Evolutionary conservation across 1,140 invertebrate genomes (phyloP), one percentile per base, ranked within the genome.

Genomic region (Micrasema longulum): DNA sequence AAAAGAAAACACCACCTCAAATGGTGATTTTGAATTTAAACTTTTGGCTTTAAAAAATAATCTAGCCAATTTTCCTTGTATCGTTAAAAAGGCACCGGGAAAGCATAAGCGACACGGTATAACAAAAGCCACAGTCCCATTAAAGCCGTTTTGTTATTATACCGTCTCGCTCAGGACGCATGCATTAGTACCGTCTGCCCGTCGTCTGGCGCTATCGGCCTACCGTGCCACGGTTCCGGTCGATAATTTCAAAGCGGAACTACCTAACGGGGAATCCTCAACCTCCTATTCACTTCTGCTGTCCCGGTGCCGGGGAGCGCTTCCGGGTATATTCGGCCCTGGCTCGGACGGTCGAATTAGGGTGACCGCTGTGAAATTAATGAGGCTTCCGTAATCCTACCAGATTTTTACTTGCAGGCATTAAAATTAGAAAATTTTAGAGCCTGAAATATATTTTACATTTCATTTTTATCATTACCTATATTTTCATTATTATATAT

Each of bases 181-280:
- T 66, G 48, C 55, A 60, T 60, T 60, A 60, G 55, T 36, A 22
- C 63, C 47, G 63, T 66, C 63, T 66, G 63, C 63, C 63, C 47
- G 63, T 36, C 45, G 63, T 66, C 63, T 66, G 63, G 63, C 63
- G 63, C 45, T 66, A 66, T 66, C 63, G 63, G 63, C 63, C 63
- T 66, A 66, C 23, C 63, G 63, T 36, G 63, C 16, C 36, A 22
- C 63, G 63, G 63, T 66, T 66, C 63, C 63, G 63, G 63, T 66
- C 63, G 63, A 66, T 66, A 66, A 66, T 52, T 66, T 52, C 45
- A 31, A 5, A 47, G 38, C 41, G 60, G 60, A 64, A 35, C 45
- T 66, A 66, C 63, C 63, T 31, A 52, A 50, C 31, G 23, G 47
- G 31, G 63, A 50, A 66, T 66, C 26, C 45, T 66, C 48, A 50